Evolutionary conservation across 2,797 vertebrate genomes (phyloP), one percentile per base, ranked within the genome.

Genomic region (Ctenosaura bakeri): DNA sequence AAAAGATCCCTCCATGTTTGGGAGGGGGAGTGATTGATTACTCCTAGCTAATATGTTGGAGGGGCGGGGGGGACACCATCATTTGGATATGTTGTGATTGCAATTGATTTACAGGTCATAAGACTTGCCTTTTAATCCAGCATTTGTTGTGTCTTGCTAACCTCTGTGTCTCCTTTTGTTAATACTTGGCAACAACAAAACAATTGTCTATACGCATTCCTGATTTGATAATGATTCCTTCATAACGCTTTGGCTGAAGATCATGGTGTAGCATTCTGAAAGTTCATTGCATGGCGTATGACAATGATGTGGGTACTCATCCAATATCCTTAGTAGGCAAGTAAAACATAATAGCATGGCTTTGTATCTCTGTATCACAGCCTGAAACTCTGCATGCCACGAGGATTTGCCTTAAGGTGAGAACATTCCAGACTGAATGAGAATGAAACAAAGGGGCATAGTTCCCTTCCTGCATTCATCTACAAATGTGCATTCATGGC

Each of bases 21-120:
- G 12, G 38, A 46, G 42, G 38, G 22, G 22, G 22, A 64, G 82
- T 89, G 73, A 89, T 77, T 89, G 81, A 83, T 89, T 84, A 52
- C 59, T 18, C 38, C 9, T 62, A 54, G 69, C 38, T 59, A 74
- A 59, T 83, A 83, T 76, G 5, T 46, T 46, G 42, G 2, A 3
- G 42, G 42, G 42, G 42, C 4, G 42, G 42, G 42, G 56, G 80
- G 54, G 24, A 74, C 69, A 81, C 54, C 54, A 83, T 83, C 29
- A 76, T 59, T 76, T 83, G 71, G 80, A 83, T 69, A 46, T 83
- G 88, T 74, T 89, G 46, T 84, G 73, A 84, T 89, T 89, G n/a
- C 22, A 64, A 56, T 77, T 89, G 84, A 89, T 89, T 84, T 89
- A 89, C 42, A 89, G 73, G 42, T 42, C 82, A 78, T 35, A 77